Base-by-base conservation (phyloP, 2,888 invertebrate genomes). In the Phania funesta region DNA sequence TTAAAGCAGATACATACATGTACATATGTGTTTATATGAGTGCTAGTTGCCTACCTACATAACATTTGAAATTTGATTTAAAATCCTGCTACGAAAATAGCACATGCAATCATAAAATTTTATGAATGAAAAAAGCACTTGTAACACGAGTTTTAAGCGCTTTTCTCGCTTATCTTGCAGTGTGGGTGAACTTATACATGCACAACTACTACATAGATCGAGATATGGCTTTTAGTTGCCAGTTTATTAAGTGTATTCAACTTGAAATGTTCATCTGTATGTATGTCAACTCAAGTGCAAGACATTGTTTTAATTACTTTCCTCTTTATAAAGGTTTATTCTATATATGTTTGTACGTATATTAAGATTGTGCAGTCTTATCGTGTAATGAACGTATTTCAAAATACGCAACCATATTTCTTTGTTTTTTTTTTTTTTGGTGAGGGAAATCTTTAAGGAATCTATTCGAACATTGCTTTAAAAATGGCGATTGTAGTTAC, bases 241-340 rank as follows among this genome's bases (percentile, higher is more conserved):
- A 62, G 44, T 48, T 29, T 29, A 6, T 60, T 24, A 41, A 60
- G 26, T 60, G 24, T 38, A 22, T 58, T 38, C 58, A 13, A 60
- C 44, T 60, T 60, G 44, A 44, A 26, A 44, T 56, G 11, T 38
- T 24, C 24, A 24, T 16, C 35, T 24, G 32, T 24, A 35, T 24
- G n/a, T 29, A n/a, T 65, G 58, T 58, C 65, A 58, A 18, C 26
- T 29, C 20, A 74, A 65, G 46, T 65, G 24, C 35, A 75, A 46
- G n/a, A 18, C 3, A 64, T 8, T 44, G 26, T 56, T 38, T 35
- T 26, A 38, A 16, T 24, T 71, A 26, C 11, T 24, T 58, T 26
- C 5, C 3, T 16, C 6, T 1, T 1, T 38, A n/a, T n/a, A n/a
- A n/a, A n/a, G n/a, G n/a, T 44, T 26, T 44, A 2, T 4, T 6